Conservation (phyloP, 2,797 vertebrate genomes). For the Gymnothorax javanicus region DNA sequence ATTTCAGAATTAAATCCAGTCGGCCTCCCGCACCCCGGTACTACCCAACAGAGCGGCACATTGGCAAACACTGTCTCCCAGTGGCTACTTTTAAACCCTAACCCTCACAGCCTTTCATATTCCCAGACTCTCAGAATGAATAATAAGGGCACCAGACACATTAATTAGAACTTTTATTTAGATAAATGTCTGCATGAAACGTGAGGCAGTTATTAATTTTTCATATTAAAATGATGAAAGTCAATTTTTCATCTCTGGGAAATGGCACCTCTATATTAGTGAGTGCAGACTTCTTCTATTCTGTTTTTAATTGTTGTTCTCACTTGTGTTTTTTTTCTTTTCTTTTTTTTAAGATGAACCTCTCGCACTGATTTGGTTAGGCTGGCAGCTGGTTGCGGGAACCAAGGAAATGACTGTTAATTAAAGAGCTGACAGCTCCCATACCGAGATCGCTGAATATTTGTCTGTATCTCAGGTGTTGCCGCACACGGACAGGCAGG, state of each 20-base stretch:
- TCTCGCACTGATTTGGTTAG: constrained; percentile 46
- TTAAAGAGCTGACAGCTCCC: constrained; percentile 77
- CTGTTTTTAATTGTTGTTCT: constrained; percentile 27
- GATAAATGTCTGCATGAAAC: constrained; percentile 81
- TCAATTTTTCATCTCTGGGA: constrained; percentile 53
- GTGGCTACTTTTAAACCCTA: constrained; percentile 69
- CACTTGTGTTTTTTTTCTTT: constrained; percentile 32
- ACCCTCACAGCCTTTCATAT: constrained; percentile 70
- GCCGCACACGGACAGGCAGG: constrained; percentile 57
- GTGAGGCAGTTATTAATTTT: constrained; percentile 84
- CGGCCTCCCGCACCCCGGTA: background rate
- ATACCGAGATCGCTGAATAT: constrained; percentile 61
- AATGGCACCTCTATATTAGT: constrained; percentile 48
- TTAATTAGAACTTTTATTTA: constrained; percentile 93
- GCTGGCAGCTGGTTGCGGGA: constrained; percentile 68
- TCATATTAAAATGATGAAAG: constrained; percentile 74
- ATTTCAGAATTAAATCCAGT: constrained; percentile 35
- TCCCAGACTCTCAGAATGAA: constrained; percentile 72
- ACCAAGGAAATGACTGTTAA: constrained; percentile 77
- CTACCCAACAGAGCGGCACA: constrained; percentile 5
- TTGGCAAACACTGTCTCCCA: constrained; percentile 47
- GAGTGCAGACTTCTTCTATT: constrained; percentile 32
- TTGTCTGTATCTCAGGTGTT: constrained; percentile 64
- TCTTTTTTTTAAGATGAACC: background rate
- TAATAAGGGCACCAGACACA: constrained; percentile 88